phyloP scores from a whole-genome alignment of 2,888 invertebrate genomes.

The Biston stratarius region DNA sequence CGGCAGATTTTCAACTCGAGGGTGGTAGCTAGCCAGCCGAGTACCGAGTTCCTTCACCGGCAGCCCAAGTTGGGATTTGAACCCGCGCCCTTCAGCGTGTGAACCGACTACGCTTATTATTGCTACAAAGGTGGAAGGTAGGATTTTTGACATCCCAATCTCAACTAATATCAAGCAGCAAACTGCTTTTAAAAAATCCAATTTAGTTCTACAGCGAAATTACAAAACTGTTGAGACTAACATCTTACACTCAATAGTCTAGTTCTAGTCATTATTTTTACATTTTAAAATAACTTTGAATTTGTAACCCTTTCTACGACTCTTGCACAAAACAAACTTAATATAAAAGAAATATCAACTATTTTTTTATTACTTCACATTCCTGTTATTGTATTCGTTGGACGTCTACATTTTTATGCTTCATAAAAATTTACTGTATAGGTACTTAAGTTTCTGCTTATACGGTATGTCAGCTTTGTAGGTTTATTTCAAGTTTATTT shows the following conservation, averaged over 20 bases:
- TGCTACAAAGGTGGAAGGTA: too few relatives aligned
- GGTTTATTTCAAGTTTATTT: conserved; percentile 55
- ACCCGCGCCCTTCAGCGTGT: too few relatives aligned
- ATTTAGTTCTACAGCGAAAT: too few relatives aligned
- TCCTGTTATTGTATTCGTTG: conserved; percentile 56
- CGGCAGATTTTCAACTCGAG: too few relatives aligned
- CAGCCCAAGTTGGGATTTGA: too few relatives aligned
- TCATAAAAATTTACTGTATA: conserved; percentile 63
- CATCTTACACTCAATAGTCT: background rate
- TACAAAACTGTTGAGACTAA: too few relatives aligned
- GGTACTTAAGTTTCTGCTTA: conserved; percentile 60
- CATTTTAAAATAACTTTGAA: conserved; percentile 21
- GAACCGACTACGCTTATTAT: too few relatives aligned
- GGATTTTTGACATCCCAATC: too few relatives aligned
- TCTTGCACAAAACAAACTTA: conserved; percentile 47
- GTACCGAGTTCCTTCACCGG: too few relatives aligned
- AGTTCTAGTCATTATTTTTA: conserved; percentile 27
- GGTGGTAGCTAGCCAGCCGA: too few relatives aligned
- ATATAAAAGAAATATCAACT: conserved; percentile 47
- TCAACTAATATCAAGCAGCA: too few relatives aligned
- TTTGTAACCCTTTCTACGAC: conserved; percentile 39
- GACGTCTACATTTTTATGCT: conserved; percentile 59
- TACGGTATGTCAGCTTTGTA: conserved; percentile 56
- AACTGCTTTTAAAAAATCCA: too few relatives aligned
- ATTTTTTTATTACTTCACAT: conserved; percentile 56